A percentile compares a stretch with the other conserved stretches of the same genome.
phyloP scores from a whole-genome alignment of 2,888 invertebrate species.

The Erebia palarica region DNA sequence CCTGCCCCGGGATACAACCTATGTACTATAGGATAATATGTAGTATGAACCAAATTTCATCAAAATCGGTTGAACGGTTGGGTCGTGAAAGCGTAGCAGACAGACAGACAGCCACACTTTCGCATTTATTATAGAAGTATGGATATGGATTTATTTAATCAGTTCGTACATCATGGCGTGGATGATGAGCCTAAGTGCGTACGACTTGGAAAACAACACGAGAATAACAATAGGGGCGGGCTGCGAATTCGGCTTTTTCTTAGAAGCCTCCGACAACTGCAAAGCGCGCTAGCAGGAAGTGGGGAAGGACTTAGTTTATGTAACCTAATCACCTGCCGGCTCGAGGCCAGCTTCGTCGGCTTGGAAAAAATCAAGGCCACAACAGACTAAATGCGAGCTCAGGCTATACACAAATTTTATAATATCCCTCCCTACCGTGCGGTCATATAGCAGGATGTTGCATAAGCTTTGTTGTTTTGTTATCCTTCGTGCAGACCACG shows the following conservation, averaged over 20 bases:
- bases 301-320: conserved; percentile 79
- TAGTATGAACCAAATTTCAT: too few species aligned
- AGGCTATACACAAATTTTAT: conserved; percentile 66
- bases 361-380: conserved; percentile 78
- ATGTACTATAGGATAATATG: too few species aligned
- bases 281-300: conserved; percentile 79
- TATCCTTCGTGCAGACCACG: conserved; percentile 67
- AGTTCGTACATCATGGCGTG: conserved; percentile 39
- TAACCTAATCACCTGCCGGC: conserved; percentile 81
- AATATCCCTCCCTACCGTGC: conserved; percentile 55
- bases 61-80: too few species aligned
- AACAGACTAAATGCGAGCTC: conserved; percentile 64
- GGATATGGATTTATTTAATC: not conserved
- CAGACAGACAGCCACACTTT: too few species aligned
- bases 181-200: conserved; percentile 53
- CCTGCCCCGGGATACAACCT: too few species aligned
- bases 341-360: conserved; percentile 67
- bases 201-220: conserved; percentile 65
- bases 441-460: conserved; percentile 77
- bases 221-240: conserved; percentile 67
- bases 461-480: conserved; percentile 80
- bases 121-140: too few species aligned
- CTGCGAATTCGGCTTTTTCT: conserved; percentile 75
- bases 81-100: too few species aligned
- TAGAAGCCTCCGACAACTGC: conserved; percentile 77